Percentiles rank a stretch among this genome's conserved stretches.
Evolutionary conservation across 2,888 invertebrate species (phyloP).

Genomic region (Willowsia nigromaculata): DNA sequence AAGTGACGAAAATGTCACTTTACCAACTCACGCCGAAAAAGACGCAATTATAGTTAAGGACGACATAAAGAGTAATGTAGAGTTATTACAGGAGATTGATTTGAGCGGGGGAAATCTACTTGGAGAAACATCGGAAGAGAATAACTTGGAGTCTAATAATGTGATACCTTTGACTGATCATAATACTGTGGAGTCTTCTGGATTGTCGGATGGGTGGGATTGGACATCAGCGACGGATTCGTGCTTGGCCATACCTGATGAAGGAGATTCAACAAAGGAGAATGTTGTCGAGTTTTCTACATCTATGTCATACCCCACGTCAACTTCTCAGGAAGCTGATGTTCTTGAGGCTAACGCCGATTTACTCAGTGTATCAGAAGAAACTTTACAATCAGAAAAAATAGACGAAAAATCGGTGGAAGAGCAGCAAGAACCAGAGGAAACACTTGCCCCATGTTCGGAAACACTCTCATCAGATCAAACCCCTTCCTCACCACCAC

Average conservation of each 20-base stretch:
- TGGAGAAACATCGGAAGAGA: background rate
- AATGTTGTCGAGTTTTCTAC: background rate
- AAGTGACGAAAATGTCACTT: background rate
- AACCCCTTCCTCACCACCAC: background rate
- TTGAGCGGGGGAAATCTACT: background rate
- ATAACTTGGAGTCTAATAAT: constrained; percentile 5
- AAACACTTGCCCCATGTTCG: background rate
- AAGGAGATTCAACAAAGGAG: background rate
- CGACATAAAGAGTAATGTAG: constrained; percentile 29
- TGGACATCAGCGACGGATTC: constrained; percentile 57
- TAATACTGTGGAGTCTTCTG: constrained; percentile 47
- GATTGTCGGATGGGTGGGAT: constrained; percentile 62
- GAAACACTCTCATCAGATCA: background rate
- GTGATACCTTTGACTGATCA: constrained; percentile 41
- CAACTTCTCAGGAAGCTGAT: background rate
- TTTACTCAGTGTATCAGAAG: background rate
- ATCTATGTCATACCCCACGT: background rate
- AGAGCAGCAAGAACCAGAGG: background rate
- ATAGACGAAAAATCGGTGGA: background rate
- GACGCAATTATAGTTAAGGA: background rate
- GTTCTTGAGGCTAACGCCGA: background rate
- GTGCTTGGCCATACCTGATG: background rate
- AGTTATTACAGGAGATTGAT: constrained; percentile 62
- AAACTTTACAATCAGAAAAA: background rate
- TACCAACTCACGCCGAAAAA: background rate